Evolutionary conservation across 2,797 vertebrate species (phyloP).

Genomic region (Clarias laeviceps): DNA sequence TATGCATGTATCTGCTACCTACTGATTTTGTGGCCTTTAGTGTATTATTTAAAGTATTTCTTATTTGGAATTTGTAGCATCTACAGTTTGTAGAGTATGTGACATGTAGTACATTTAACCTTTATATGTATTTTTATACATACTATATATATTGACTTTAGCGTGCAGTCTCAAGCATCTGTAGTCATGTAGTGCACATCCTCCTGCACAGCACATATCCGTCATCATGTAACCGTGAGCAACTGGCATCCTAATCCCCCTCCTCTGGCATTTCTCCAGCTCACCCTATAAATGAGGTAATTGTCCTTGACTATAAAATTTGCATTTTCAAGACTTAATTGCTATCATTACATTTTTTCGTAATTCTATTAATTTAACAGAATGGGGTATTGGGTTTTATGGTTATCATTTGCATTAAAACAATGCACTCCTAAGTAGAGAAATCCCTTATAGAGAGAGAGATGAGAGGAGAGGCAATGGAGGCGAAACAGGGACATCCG

Average conservation of each 20-base stretch:
- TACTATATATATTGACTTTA: background rate
- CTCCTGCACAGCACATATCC: slow-evolving; percentile 89
- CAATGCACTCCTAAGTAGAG: slow-evolving; percentile 90
- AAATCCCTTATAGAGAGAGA: slow-evolving; percentile 75
- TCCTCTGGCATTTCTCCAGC: slow-evolving; percentile 98
- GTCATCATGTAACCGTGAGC: slow-evolving; percentile 99
- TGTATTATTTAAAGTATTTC: background rate
- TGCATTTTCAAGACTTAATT: slow-evolving; percentile 99
- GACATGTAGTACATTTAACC: background rate
- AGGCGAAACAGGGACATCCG: slow-evolving; percentile 64
- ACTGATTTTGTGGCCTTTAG: background rate
- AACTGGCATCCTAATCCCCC: slow-evolving; percentile 98
- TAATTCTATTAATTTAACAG: slow-evolving; percentile 99
- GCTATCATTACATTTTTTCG: slow-evolving; percentile 99
- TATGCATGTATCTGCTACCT: background rate
- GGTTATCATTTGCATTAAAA: slow-evolving; percentile 99
- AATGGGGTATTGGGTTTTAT: slow-evolving; percentile 99
- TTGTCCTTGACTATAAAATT: slow-evolving; percentile 99
- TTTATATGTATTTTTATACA: background rate
- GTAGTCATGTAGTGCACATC: slow-evolving; percentile 65
- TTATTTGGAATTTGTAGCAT: background rate
- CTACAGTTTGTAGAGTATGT: background rate
- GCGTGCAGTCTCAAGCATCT: slow-evolving; percentile 29
- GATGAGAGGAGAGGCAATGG: slow-evolving; percentile 35
- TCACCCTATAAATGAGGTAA: slow-evolving; percentile 99